Base-by-base conservation (phyloP, 1,140 invertebrate species). In the Apis mellifera region DNA sequence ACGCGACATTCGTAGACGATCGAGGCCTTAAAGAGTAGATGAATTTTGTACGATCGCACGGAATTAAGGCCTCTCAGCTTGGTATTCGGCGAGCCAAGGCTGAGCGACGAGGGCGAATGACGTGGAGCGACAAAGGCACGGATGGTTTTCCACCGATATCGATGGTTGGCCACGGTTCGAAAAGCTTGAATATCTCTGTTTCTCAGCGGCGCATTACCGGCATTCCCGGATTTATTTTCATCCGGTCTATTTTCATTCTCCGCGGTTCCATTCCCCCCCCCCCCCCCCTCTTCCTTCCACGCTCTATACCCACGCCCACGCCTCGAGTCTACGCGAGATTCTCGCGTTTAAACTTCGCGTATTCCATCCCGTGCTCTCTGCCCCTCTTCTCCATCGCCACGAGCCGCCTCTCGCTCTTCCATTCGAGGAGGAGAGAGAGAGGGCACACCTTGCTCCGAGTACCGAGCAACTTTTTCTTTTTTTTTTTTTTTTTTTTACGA, bases 201-300 rank as follows among this genome's bases (percentile, higher is more conserved):
- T 88, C 79, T 88, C 32, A 7, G 80, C 80, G 54, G 48, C 62
- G 57, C 73, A 74, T 85, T 83, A 88, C 86, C 57, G 68, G 68
- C 65, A 77, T 83, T 57, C 71, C 60, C 86, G 86, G 32, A 88
- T 88, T 88, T 88, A 88, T 88, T 88, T 88, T 85, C 77, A 88
- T 88, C 84, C 80, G 74, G 68, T 85, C 86, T 88, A 88, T 88
- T 88, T 88, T 81, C 73, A 88, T 83, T 88, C 87, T 80, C 72
- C 26, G 59, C 75, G 65, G 17, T 19, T 55, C 68, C 71, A 75
- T 60, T 42, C 62, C 75, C 21, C 69, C 15, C 21, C 57, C 15
- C 52, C 59, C 69, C 54, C 62, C 75, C 21, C 69, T 19, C 21
- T 64, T 19, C 52, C 59, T 74, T 52, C 62, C 60, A 26, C 65